phyloP scores from a whole-genome alignment of 2,888 invertebrate species.

The Spodoptera exigua region DNA sequence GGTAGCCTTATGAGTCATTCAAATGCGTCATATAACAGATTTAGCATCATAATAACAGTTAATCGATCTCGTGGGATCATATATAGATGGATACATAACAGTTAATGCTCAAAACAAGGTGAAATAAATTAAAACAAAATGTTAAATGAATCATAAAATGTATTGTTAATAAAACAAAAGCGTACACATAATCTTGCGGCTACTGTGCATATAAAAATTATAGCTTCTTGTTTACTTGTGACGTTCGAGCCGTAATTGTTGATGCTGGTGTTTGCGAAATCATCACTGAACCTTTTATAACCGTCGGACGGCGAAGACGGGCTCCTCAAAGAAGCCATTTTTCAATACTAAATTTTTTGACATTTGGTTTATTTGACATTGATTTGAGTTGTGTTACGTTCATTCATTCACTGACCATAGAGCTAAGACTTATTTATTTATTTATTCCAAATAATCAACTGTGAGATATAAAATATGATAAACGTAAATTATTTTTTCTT shows the following conservation, averaged over 20 bases:
- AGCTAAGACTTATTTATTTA: no score
- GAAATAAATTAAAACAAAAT: slow-evolving; percentile 81
- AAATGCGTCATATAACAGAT: slow-evolving; percentile 73
- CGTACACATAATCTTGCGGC: slow-evolving; percentile 80
- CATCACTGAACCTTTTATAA: slow-evolving; percentile 91
- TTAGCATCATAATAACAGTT: slow-evolving; percentile 60
- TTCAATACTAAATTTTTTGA: slow-evolving; percentile 77
- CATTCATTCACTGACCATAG: slow-evolving; percentile 48
- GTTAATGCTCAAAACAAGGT: slow-evolving; percentile 67
- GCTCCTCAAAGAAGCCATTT: slow-evolving; percentile 89
- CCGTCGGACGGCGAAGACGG: slow-evolving; percentile 90
- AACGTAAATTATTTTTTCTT: no score
- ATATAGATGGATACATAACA: slow-evolving; percentile 55
- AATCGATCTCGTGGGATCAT: slow-evolving; percentile 65
- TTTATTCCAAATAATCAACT: no score
- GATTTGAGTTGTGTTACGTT: slow-evolving; percentile 18
- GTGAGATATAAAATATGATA: no score
- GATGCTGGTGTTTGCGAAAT: slow-evolving; percentile 88
- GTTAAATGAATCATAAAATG: slow-evolving; percentile 81
- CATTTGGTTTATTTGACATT: slow-evolving; percentile 46
- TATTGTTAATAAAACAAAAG: slow-evolving; percentile 86
- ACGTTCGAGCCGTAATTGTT: slow-evolving; percentile 91
- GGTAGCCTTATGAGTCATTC: slow-evolving; percentile 75
- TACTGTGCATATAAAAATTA: slow-evolving; percentile 84
- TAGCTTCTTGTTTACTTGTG: slow-evolving; percentile 88